A percentile compares a stretch with the other conserved stretches of the same genome.
Evolutionary conservation across 2,113 vertebrate genomes (phyloP).

Genomic region (Callospermophilus lateralis): DNA sequence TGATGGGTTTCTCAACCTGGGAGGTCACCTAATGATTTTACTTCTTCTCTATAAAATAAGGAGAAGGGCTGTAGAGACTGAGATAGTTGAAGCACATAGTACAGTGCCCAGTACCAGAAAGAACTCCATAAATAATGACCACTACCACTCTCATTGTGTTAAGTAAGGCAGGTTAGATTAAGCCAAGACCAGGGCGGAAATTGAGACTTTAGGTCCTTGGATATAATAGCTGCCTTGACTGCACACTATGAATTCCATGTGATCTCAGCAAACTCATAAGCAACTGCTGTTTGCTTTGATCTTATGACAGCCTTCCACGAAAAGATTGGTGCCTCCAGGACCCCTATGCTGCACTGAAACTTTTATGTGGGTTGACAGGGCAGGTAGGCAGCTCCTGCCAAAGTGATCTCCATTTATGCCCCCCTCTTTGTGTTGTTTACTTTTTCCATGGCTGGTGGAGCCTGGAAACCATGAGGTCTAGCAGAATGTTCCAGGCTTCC

Average conservation of each 20-base stretch:
- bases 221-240: neutral
- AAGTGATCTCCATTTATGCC: too few species aligned
- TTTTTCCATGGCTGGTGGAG: neutral
- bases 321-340: neutral
- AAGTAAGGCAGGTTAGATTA: neutral
- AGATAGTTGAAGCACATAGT: neutral
- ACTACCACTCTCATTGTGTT: neutral
- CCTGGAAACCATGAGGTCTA: neutral
- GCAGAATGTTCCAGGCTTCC: neutral
- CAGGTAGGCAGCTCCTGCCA: neutral
- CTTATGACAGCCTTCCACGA: neutral
- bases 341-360: neutral
- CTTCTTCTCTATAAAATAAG: neutral
- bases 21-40: neutral
- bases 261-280: neutral
- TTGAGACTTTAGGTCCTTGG: neutral
- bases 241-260: neutral
- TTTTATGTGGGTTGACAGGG: neutral
- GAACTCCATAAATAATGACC: neutral
- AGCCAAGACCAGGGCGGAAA: neutral
- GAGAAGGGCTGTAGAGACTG: neutral
- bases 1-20: neutral
- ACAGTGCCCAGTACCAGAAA: neutral
- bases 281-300: neutral
- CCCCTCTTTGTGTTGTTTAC: neutral